Evolutionary conservation across 1,140 invertebrate species (phyloP).

Genomic region (Dinoponera quadriceps): DNA sequence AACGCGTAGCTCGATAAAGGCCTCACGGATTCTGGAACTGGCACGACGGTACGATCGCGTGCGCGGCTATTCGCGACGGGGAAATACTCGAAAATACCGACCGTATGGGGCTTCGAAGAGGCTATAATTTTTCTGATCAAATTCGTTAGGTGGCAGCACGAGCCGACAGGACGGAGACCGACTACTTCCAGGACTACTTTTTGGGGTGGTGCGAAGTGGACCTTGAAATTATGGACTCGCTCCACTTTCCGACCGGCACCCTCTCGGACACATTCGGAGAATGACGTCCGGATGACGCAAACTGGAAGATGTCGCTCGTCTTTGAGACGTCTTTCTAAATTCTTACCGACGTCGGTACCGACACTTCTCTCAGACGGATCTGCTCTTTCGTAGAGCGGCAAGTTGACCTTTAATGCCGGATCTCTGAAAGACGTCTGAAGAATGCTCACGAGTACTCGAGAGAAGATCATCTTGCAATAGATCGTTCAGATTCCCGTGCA

Average conservation of each 20-base stretch:
- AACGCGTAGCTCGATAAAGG: too few species aligned
- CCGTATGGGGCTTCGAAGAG: constrained; percentile 12
- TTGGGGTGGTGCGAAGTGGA: neutral
- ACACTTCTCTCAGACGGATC: too few species aligned
- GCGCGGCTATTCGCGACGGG: constrained; percentile 27
- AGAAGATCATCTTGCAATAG: neutral
- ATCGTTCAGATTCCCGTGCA: neutral
- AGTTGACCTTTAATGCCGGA: too few species aligned
- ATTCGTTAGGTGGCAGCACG: constrained; percentile 63
- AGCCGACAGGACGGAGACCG: constrained; percentile 16
- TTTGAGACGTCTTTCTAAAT: too few species aligned
- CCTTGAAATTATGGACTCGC: neutral
- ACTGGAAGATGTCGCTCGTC: too few species aligned
- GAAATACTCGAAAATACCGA: constrained; percentile 10
- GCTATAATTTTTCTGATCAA: constrained; percentile 50
- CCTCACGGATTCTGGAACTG: neutral
- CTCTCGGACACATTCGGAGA: too few species aligned
- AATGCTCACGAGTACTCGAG: too few species aligned
- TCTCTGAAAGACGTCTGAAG: too few species aligned
- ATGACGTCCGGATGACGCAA: too few species aligned
- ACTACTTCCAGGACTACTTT: neutral
- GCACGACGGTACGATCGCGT: neutral
- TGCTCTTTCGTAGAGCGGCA: too few species aligned
- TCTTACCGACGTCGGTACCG: too few species aligned
- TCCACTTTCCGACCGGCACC: neutral